phyloP scores from a whole-genome alignment of 1,140 invertebrate species.

The Bombus superbus region DNA sequence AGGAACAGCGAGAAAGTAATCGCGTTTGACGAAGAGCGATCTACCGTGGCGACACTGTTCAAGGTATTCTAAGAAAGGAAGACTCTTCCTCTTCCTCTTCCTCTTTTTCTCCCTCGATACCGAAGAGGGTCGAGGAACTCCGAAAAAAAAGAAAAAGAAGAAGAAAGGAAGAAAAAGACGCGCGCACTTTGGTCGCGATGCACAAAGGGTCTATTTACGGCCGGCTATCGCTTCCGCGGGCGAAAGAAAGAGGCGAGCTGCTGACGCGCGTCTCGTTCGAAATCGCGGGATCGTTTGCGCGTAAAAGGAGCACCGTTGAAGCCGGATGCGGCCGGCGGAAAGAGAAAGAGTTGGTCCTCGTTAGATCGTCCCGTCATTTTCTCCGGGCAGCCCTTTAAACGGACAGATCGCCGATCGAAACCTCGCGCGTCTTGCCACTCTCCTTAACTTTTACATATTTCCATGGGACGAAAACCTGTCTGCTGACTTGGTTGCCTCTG shows the following conservation, averaged over 20 bases:
- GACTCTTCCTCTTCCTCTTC: not conserved
- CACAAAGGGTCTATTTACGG: conserved; percentile 50
- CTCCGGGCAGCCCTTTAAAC: not conserved
- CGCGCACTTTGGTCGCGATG: conserved; percentile 14
- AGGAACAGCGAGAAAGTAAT: too few relatives aligned
- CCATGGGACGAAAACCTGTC: not conserved
- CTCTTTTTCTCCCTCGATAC: not conserved
- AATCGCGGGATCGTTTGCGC: conserved; percentile 38
- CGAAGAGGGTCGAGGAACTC: conserved; percentile 27
- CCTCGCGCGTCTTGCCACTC: too few relatives aligned
- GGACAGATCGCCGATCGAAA: not conserved
- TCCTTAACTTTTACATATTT: not conserved
- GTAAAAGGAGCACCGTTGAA: conserved; percentile 35
- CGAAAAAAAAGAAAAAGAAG: not conserved
- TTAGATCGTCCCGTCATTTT: not conserved
- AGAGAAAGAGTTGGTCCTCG: conserved; percentile 26
- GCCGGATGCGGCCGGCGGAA: not conserved
- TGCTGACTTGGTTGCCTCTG: not conserved
- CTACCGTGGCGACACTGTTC: not conserved
- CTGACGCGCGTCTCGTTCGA: conserved; percentile 44
- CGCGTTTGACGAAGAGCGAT: too few relatives aligned
- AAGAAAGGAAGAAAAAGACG: not conserved
- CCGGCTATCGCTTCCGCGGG: conserved; percentile 26
- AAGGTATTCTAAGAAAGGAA: not conserved
- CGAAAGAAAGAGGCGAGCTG: conserved; percentile 32